Conservation (phyloP, 1,140 invertebrate species). For the Drosophila burlai region DNA sequence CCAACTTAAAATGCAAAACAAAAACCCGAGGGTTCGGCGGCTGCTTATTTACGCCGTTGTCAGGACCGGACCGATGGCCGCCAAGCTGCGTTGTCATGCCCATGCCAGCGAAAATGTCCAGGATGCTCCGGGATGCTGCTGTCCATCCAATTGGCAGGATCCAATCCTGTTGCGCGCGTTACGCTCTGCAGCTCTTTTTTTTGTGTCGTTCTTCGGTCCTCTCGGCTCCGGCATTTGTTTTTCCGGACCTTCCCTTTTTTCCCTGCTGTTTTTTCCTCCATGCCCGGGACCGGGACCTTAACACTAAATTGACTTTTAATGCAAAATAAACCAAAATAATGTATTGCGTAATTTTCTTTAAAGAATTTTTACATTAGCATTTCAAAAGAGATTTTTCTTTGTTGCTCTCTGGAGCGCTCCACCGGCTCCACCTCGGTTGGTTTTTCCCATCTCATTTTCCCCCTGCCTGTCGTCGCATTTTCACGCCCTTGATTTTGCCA, state of each 20-base stretch:
- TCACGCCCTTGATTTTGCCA: slow-evolving; percentile 57
- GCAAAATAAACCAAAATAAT: slow-evolving; percentile 84
- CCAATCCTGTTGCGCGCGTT: slow-evolving; percentile 78
- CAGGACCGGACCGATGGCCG: slow-evolving; percentile 51
- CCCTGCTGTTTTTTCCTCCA: slow-evolving; percentile 15
- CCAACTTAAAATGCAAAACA: slow-evolving; percentile 81
- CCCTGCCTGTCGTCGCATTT: slow-evolving; percentile 33
- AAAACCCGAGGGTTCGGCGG: slow-evolving; percentile 65
- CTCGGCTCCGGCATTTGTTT: slow-evolving; percentile 51
- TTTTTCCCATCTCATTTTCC: slow-evolving; percentile 43
- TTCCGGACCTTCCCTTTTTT: slow-evolving; percentile 51
- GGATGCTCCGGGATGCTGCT: slow-evolving; percentile 27
- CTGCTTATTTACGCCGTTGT: slow-evolving; percentile 65
- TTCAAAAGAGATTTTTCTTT: slow-evolving; percentile 79
- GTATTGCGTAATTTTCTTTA: slow-evolving; percentile 84
- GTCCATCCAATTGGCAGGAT: slow-evolving; percentile 25
- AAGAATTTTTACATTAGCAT: slow-evolving; percentile 84
- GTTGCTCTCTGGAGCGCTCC: slow-evolving; percentile 55
- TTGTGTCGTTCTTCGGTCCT: slow-evolving; percentile 5
- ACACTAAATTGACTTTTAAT: slow-evolving; percentile 84
- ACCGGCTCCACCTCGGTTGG: slow-evolving; percentile 11
- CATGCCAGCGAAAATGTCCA: slow-evolving; percentile 30
- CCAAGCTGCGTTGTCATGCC: slow-evolving; percentile 77
- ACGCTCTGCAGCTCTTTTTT: slow-evolving; percentile 68
- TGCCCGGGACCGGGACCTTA: slow-evolving; percentile 51